Percentiles rank a stretch among this genome's conserved stretches.
Conservation (phyloP, 2,113 vertebrate species). For the Thamnaconus septentrionalis region DNA sequence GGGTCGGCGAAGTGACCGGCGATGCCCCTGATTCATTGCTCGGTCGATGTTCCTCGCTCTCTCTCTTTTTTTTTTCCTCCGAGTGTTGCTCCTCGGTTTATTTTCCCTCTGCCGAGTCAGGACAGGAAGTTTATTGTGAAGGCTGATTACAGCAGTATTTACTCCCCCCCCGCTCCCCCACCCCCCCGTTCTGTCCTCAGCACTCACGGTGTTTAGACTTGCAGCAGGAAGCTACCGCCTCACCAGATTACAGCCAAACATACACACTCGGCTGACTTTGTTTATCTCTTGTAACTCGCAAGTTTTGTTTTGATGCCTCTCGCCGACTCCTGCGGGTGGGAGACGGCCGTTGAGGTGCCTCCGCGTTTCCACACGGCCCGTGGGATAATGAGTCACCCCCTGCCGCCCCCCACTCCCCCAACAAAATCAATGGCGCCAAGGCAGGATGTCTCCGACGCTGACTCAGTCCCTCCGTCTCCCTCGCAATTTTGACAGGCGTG, state of each 20-base stretch:
- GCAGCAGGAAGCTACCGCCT: slow-evolving; percentile 77
- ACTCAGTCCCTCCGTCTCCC: slow-evolving; percentile 28
- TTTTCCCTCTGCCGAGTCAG: slow-evolving; percentile 60
- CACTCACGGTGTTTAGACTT: slow-evolving; percentile 71
- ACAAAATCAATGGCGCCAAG: background rate
- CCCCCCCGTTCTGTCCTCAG: slow-evolving; percentile 61
- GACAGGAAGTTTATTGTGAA: slow-evolving; percentile 77
- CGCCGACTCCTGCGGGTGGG: slow-evolving; percentile 1
- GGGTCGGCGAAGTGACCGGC: slow-evolving; percentile 20
- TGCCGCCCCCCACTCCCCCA: too few species aligned
- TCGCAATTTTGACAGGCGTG: slow-evolving; percentile 77
- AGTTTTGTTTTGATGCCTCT: slow-evolving; percentile 42
- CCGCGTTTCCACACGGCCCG: background rate
- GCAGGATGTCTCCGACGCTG: slow-evolving; percentile 34
- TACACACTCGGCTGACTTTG: slow-evolving; percentile 35
- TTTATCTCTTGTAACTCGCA: slow-evolving; percentile 45
- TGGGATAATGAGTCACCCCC: slow-evolving; percentile 48
- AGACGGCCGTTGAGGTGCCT: too few species aligned
- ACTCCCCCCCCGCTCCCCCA: slow-evolving; percentile 57
- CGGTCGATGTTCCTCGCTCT: too few species aligned
- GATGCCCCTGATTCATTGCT: slow-evolving; percentile 61
- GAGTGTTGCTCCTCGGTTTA: slow-evolving; percentile 48
- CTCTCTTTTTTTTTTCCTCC: slow-evolving; percentile 11
- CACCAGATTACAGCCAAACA: slow-evolving; percentile 67
- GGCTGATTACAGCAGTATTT: slow-evolving; percentile 75